Evolutionary conservation across 2,888 invertebrate genomes (phyloP), one percentile per base, ranked within the genome.

Genomic region (Unio pictorum): DNA sequence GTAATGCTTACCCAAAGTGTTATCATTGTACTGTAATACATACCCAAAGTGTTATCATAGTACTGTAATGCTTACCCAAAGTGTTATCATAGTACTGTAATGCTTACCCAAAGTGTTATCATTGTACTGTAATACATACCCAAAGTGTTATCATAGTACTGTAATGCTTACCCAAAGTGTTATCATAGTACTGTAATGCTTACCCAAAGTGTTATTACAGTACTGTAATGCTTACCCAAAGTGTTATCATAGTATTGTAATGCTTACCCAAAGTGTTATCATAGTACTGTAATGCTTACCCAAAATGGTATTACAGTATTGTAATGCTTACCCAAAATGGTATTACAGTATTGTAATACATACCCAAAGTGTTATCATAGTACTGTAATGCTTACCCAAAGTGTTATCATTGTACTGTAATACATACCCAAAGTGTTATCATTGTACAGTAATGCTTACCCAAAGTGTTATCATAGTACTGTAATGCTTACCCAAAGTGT

Each of bases 281-380:
- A 89, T 95, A 99, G 91, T 94, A 98, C 6, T 34, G 34, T 34
- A 30, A 57, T 60, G 82, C 88, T 82, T 82, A 92, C 91, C 86
- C 86, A 90, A 99, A 99, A 85, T 96, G 94, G 1, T 1, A 90
- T 99, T 98, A 89, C 95, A 99, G 91, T 94, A 89, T 95, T 99
- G 91, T 94, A 98, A 72, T 60, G 82, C 88, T 83, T 82, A 92
- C 91, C 86, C 86, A 90, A 99, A 99, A 85, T 96, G 94, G 1
- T 1, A 90, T 99, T 98, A 89, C 95, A 99, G 91, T 94, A 98
- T 5, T 34, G 34, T 34, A 30, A 57, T 60, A 82, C 88, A 82
- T 82, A 92, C 91, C 86, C 86, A 90, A 99, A 99, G 85, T 96
- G 94, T 1, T 1, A 90, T 99, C 98, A 89, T 95, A 99, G 91